phyloP scores from a whole-genome alignment of 2,888 invertebrate species.

The Nipponacmea schrenckii region DNA sequence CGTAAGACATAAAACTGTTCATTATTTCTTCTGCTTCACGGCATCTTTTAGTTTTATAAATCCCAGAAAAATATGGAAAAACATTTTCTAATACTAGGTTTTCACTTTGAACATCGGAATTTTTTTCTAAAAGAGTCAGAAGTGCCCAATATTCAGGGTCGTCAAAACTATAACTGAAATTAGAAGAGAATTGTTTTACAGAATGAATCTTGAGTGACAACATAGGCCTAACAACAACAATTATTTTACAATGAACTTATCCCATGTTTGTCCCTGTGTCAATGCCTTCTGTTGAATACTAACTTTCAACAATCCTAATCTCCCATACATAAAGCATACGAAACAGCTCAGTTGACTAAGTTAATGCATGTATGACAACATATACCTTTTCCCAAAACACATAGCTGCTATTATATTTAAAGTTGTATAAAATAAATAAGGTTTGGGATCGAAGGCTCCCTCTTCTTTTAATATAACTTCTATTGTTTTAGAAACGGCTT shows the following conservation, averaged over 20 bases:
- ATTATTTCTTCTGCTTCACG: too few species aligned
- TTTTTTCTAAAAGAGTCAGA: background rate
- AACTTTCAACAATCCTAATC: too few species aligned
- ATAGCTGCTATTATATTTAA: conserved; percentile 14
- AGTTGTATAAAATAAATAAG: background rate
- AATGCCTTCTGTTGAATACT: too few species aligned
- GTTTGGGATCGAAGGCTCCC: conserved; percentile 14
- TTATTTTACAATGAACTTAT: too few species aligned
- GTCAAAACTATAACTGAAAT: background rate
- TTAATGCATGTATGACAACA: too few species aligned
- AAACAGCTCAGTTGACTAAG: too few species aligned
- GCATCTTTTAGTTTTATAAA: too few species aligned
- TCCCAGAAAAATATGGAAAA: background rate
- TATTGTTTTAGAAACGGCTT: background rate
- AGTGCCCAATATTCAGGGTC: background rate
- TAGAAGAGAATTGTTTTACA: background rate
- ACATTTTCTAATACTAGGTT: conserved; percentile 6
- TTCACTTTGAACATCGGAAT: background rate
- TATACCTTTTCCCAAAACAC: conserved; percentile 14
- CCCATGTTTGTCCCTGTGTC: too few species aligned
- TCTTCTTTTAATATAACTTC: background rate
- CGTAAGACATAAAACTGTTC: too few species aligned
- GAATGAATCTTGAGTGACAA: too few species aligned
- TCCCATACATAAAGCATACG: too few species aligned
- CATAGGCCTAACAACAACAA: too few species aligned